Evolutionary conservation across 2,797 vertebrate species (phyloP).

Genomic region (Falco naumanni): DNA sequence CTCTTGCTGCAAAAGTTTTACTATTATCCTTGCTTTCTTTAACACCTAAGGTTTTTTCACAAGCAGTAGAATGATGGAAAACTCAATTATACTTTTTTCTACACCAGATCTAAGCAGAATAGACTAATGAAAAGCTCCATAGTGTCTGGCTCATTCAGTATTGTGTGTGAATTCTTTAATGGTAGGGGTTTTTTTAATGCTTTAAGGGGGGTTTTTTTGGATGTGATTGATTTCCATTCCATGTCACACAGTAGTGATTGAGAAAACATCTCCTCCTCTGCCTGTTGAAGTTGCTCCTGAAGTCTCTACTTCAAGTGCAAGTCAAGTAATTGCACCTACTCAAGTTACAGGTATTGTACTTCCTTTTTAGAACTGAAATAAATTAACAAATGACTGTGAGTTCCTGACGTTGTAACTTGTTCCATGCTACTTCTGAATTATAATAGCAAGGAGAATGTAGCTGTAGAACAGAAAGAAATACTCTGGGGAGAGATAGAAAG

Average conservation of each 20-base stretch:
- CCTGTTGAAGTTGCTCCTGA: conserved; percentile 91
- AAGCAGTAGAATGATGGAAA: not conserved
- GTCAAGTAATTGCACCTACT: conserved; percentile 93
- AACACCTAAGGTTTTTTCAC: not conserved
- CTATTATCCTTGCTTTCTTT: not conserved
- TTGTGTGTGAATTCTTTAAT: not conserved
- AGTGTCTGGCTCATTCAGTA: not conserved
- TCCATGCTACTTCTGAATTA: not conserved
- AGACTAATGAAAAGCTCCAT: not conserved
- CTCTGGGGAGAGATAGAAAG: not conserved
- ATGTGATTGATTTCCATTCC: conserved; percentile 56
- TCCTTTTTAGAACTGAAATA: conserved; percentile 3
- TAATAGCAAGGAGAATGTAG: not conserved
- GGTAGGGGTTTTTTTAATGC: not conserved
- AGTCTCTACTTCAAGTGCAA: conserved; percentile 86
- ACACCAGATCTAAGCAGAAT: not conserved
- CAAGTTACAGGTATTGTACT: conserved; percentile 87
- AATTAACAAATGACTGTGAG: not conserved
- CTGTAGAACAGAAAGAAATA: not conserved
- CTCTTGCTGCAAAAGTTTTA: not conserved
- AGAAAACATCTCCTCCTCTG: conserved; percentile 89
- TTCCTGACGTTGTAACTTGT: not conserved
- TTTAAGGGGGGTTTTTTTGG: not conserved
- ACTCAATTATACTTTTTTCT: not conserved
- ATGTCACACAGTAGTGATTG: conserved; percentile 85